These are phyloP conservation scores for Mesoclemmys tuberculata DNA, from an alignment of 2,113 vertebrate genomes.

Conservation along the genomic window DNA sequence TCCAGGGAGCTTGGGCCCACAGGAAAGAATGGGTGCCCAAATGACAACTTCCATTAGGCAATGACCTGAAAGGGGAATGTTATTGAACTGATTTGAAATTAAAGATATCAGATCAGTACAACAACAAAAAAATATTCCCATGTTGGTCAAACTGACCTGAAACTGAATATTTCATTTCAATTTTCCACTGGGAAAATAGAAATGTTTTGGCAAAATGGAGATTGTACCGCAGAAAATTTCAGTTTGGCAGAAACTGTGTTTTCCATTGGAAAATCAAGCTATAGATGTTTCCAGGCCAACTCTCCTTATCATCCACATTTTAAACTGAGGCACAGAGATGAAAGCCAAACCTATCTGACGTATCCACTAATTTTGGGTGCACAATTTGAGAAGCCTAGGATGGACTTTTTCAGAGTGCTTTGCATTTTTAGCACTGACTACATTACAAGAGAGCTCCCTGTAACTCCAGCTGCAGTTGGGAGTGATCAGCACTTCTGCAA, in stretches of 20 bases:
- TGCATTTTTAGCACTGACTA: too few species aligned
- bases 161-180: too few species aligned
- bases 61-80: background rate
- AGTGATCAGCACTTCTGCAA: too few species aligned
- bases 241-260: background rate
- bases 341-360: too few species aligned
- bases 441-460: background rate
- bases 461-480: background rate
- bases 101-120: background rate
- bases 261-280: background rate
- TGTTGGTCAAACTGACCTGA: fast-evolving
- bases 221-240: background rate
- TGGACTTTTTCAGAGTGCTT: too few species aligned
- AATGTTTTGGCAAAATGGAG: background rate
- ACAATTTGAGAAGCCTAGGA: background rate
- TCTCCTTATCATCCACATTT: too few species aligned
- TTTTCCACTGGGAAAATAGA: too few species aligned
- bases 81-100: background rate
- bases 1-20: too few species aligned
- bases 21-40: too few species aligned
- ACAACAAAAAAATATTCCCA: background rate
- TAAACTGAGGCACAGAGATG: too few species aligned
- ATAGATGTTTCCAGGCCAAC: too few species aligned
- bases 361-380: background rate
- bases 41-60: background rate